A percentile compares a stretch with the other conserved stretches of the same genome.
Conservation (phyloP, 1,140 invertebrate genomes). For the Solenopsis fugax region DNA sequence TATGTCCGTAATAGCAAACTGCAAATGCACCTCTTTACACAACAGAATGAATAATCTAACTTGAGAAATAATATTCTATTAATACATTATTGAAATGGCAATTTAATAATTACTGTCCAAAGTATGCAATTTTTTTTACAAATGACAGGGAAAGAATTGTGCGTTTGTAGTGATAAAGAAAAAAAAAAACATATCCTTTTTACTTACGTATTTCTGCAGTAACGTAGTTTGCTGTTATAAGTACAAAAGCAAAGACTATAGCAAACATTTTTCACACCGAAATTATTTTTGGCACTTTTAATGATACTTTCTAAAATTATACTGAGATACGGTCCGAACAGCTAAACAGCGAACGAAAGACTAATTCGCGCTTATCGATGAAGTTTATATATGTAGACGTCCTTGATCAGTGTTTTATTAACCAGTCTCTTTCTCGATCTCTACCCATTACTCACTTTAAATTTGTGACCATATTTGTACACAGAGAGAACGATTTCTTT, state of each 20-base stretch:
- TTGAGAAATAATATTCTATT: neutral
- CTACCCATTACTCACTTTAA: neutral
- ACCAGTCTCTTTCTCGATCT: neutral
- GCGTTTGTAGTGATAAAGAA: neutral
- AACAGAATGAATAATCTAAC: neutral
- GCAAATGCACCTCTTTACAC: neutral
- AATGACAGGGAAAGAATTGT: neutral
- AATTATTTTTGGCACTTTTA: neutral
- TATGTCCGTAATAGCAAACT: neutral
- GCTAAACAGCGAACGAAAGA: neutral
- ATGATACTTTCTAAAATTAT: neutral
- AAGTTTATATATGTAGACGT: neutral
- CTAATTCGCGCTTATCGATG: neutral
- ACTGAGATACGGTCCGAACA: neutral
- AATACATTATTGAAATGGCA: neutral
- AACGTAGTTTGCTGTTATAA: neutral
- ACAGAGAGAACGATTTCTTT: too few species aligned
- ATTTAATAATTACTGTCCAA: neutral
- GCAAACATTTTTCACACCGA: neutral
- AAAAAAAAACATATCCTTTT: neutral
- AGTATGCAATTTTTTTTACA: neutral
- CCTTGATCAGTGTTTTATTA: neutral
- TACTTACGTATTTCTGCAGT: constrained; percentile 38
- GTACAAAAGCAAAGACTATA: neutral
- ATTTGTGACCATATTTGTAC: neutral